Percentiles rank a stretch among this genome's conserved stretches.
These are phyloP conservation scores for Bombus consobrinus DNA, from an alignment of 1,140 invertebrate genomes.

Conservation along the genomic window DNA sequence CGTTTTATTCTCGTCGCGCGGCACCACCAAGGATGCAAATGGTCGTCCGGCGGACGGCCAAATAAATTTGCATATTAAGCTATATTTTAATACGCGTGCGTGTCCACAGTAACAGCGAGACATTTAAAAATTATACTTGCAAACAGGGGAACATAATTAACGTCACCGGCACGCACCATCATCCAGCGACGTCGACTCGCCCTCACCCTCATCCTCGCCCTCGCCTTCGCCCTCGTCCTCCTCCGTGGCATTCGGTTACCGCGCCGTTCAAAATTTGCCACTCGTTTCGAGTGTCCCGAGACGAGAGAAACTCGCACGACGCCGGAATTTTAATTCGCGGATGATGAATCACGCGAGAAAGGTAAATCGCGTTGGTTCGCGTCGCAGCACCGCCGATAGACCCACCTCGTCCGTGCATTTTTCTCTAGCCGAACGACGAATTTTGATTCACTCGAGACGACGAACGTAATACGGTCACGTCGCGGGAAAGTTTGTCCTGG, in stretches of 20 bases:
- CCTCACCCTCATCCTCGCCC: background rate
- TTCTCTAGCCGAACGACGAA: conserved; percentile 15
- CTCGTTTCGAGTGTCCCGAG: background rate
- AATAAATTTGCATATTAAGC: conserved; percentile 76
- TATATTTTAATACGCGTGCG: conserved; percentile 72
- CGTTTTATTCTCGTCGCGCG: conserved; percentile 23
- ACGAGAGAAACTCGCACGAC: background rate
- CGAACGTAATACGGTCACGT: conserved; percentile 36
- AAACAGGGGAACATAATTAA: conserved; percentile 74
- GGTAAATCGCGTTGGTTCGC: background rate
- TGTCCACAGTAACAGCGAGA: conserved; percentile 68
- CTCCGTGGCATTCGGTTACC: background rate
- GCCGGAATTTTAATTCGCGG: conserved; percentile 34
- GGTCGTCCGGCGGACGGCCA: conserved; percentile 57
- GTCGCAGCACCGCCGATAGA: background rate
- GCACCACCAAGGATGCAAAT: conserved; percentile 50
- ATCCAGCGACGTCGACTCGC: conserved; percentile 31
- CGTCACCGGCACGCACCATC: conserved; percentile 75
- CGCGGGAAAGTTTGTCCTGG: conserved; percentile 18
- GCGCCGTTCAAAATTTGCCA: conserved; percentile 30
- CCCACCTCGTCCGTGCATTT: background rate
- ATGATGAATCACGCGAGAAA: conserved; percentile 12
- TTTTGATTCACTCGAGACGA: conserved; percentile 28
- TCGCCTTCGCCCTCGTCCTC: background rate
- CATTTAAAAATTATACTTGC: conserved; percentile 78